A percentile compares a stretch with the other conserved stretches of the same genome.
Conservation (phyloP, 2,113 vertebrate species). For the Etia nguti region DNA sequence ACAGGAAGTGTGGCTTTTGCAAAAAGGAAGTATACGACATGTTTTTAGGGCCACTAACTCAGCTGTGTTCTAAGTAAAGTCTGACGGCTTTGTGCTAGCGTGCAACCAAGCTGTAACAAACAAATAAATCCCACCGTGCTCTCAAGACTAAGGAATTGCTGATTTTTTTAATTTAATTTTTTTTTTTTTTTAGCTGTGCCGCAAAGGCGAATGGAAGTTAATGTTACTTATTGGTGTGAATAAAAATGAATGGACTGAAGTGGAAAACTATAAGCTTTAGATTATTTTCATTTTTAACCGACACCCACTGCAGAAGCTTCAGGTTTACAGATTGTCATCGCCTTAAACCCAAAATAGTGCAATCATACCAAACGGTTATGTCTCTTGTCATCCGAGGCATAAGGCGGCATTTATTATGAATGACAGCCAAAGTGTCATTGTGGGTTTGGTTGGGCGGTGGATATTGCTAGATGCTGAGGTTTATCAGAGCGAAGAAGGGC, state of each 20-base stretch:
- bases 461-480: slow-evolving; percentile 43
- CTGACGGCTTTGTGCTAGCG: background rate
- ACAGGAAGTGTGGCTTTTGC: slow-evolving; percentile 60
- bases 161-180: background rate
- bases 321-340: background rate
- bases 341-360: background rate
- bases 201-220: background rate
- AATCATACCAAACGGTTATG: background rate
- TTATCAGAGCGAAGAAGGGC: slow-evolving; percentile 61
- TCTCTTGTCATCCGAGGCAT: background rate
- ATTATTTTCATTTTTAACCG: background rate
- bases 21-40: slow-evolving; percentile 33
- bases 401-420: background rate
- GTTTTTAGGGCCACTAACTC: slow-evolving; percentile 8
- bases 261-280: background rate
- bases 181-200: background rate
- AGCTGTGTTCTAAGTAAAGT: background rate
- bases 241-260: background rate
- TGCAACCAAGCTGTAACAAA: background rate
- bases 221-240: background rate
- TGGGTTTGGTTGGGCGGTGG: background rate
- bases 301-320: background rate
- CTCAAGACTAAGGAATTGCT: background rate
- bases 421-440: slow-evolving; percentile 38
- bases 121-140: background rate